Evolutionary conservation across 2,888 invertebrate genomes (phyloP).

Genomic region (Aethes cnicana): DNA sequence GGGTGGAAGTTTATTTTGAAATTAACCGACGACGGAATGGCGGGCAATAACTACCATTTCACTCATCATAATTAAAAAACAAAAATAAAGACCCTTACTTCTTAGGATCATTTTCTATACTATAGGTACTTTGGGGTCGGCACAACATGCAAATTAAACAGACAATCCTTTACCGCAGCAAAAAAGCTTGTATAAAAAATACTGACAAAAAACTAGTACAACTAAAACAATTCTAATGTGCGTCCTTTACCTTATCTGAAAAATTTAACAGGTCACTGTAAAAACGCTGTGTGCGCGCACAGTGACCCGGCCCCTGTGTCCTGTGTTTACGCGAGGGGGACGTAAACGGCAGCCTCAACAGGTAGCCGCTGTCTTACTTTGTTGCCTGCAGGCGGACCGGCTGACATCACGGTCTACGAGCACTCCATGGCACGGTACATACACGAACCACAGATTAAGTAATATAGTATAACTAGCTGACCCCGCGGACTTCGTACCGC

Average conservation of each 20-base stretch:
- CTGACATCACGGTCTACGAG: conserved; percentile 4
- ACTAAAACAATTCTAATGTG: background rate
- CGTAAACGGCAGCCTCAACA: conserved; percentile 20
- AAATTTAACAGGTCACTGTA: background rate
- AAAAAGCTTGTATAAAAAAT: too few species aligned
- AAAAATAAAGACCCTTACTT: too few species aligned
- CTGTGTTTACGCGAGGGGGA: conserved; percentile 10
- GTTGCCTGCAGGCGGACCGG: conserved; percentile 12
- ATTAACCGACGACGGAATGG: too few species aligned
- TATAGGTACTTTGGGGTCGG: too few species aligned
- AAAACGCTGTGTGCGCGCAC: background rate
- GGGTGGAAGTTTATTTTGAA: too few species aligned
- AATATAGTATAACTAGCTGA: background rate
- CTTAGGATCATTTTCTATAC: too few species aligned
- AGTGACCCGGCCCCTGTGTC: background rate
- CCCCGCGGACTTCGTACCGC: too few species aligned
- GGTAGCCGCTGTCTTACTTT: conserved; percentile 28
- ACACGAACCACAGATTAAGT: background rate
- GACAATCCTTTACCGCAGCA: too few species aligned
- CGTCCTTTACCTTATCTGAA: background rate
- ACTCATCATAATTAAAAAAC: too few species aligned
- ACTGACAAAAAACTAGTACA: too few species aligned
- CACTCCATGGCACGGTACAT: background rate
- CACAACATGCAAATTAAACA: too few species aligned
- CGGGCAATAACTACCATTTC: too few species aligned